Evolutionary conservation across 2,113 vertebrate genomes (phyloP).

Genomic region (Varanus salvator): DNA sequence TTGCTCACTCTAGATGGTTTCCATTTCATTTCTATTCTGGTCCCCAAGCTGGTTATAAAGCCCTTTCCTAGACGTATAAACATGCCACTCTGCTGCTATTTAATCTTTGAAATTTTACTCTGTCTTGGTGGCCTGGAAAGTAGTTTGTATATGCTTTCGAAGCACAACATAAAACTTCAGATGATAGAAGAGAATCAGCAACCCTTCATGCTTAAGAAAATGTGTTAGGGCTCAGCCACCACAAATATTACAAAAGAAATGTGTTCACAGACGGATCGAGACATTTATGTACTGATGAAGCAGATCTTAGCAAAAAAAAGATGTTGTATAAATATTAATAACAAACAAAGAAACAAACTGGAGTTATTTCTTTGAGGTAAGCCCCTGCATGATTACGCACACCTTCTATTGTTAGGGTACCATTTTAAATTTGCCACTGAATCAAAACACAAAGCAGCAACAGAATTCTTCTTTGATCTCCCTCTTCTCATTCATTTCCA

Average conservation of each 20-base stretch:
- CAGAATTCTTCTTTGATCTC: background rate
- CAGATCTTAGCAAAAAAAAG: background rate
- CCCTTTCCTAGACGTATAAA: conserved; percentile 18
- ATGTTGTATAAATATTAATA: too few species aligned
- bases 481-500: background rate
- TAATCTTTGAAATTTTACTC: conserved; percentile 10
- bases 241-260: background rate
- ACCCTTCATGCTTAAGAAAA: background rate
- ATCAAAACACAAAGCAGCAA: background rate
- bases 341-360: too few species aligned
- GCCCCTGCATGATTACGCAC: too few species aligned
- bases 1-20: conserved; percentile 8
- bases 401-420: too few species aligned
- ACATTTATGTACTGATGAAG: background rate
- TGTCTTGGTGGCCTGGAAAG: conserved; percentile 12
- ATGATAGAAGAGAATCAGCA: background rate
- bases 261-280: background rate
- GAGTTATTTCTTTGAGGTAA: too few species aligned
- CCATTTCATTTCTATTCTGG: conserved; percentile 3
- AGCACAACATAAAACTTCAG: conserved; percentile 40
- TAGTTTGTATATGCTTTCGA: conserved; percentile 48
- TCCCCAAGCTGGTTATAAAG: background rate
- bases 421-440: background rate
- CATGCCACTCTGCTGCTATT: background rate
- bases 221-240: background rate